phyloP scores from a whole-genome alignment of 1,140 invertebrate genomes.

The Ruditapes philippinarum region DNA sequence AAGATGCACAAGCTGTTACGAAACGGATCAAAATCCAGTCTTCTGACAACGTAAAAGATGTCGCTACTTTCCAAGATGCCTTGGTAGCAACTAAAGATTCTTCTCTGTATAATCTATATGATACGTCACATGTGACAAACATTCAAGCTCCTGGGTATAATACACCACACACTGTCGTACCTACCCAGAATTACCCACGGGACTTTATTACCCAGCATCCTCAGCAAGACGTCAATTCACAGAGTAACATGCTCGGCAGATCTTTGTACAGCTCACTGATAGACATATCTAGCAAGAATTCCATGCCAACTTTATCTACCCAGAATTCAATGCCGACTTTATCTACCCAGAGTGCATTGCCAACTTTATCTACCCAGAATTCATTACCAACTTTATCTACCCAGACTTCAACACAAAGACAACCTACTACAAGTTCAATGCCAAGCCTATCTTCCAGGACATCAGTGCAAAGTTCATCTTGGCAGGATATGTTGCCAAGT shows the following conservation, averaged over 20 bases:
- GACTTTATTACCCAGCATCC: not conserved
- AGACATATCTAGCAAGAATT: not conserved
- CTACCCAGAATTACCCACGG: not conserved
- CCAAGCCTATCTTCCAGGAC: no score
- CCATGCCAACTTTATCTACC: not conserved
- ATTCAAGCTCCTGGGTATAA: not conserved
- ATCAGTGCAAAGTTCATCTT: no score
- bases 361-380: not conserved
- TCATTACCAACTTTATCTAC: not conserved
- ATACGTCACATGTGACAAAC: not conserved
- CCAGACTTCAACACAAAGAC: constrained; percentile 1
- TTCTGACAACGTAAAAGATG: not conserved
- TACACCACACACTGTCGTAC: no score
- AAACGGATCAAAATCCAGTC: not conserved
- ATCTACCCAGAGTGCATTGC: not conserved
- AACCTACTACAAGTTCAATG: no score
- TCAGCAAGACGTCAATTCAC: not conserved
- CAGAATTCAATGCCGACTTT: not conserved
- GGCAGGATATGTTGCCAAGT: no score
- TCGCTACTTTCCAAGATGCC: not conserved
- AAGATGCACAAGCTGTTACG: not conserved
- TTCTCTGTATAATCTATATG: no score
- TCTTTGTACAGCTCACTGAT: not conserved
- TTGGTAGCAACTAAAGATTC: no score
- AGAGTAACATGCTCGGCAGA: not conserved